A percentile compares a stretch with the other conserved stretches of the same genome.
Evolutionary conservation across 1,140 invertebrate species (phyloP).

Genomic region (Heliconius nattereri): DNA sequence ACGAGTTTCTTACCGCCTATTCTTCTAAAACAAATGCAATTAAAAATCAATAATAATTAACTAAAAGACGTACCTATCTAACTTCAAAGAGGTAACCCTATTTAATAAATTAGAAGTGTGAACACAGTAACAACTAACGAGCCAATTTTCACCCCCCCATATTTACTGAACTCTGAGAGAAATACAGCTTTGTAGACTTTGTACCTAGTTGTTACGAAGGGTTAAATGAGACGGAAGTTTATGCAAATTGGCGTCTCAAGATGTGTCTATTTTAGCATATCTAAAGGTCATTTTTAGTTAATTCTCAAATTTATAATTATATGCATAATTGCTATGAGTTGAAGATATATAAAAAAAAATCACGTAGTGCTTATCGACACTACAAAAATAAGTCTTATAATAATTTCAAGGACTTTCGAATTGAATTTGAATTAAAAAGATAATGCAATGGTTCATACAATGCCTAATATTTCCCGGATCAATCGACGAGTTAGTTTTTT

Average conservation of each 20-base stretch:
- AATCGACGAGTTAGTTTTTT: too few relatives aligned
- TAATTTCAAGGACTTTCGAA: too few relatives aligned
- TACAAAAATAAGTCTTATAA: too few relatives aligned
- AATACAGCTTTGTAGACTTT: neutral
- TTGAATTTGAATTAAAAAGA: too few relatives aligned
- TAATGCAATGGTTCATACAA: too few relatives aligned
- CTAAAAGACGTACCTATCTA: neutral
- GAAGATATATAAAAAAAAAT: too few relatives aligned
- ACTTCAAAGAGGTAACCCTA: neutral
- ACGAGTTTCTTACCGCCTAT: too few relatives aligned
- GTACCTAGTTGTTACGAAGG: conserved; percentile 10
- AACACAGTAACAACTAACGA: neutral
- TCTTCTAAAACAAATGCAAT: neutral
- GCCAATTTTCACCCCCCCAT: neutral
- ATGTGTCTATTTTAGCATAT: neutral
- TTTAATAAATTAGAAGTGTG: conserved; percentile 5
- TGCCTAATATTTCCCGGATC: too few relatives aligned
- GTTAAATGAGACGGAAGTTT: conserved; percentile 1
- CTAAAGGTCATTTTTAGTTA: neutral
- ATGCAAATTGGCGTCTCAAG: neutral
- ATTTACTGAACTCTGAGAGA: conserved; percentile 5
- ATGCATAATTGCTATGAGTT: too few relatives aligned
- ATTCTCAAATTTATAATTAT: neutral
- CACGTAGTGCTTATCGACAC: too few relatives aligned
- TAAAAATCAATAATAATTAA: neutral